phyloP scores from a whole-genome alignment of 2,113 vertebrate species.

The Phalacrocorax pelagicus region DNA sequence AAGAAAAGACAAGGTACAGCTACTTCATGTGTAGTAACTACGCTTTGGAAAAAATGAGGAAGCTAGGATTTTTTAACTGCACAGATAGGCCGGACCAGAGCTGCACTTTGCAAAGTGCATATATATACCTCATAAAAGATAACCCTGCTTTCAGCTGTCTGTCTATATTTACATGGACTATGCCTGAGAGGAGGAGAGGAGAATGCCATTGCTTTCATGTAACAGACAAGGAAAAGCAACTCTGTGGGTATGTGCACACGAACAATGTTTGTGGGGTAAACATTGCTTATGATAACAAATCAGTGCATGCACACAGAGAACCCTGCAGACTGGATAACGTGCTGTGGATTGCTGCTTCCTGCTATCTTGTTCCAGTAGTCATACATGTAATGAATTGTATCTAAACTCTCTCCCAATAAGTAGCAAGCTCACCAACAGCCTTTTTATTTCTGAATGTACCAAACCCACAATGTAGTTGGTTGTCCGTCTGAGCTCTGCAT shows the following conservation, averaged over 20 bases:
- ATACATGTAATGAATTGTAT: not conserved
- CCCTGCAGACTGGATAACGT: not conserved
- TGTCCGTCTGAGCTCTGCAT: not conserved
- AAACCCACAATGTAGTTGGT: not conserved
- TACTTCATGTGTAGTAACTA: not conserved
- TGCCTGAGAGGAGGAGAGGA: not conserved
- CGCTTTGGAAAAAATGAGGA: not conserved
- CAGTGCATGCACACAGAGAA: not conserved
- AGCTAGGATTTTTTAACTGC: not conserved
- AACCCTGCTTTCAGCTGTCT: not conserved
- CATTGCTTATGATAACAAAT: not conserved
- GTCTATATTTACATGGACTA: not conserved
- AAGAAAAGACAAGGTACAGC: not conserved
- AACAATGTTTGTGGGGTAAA: not conserved
- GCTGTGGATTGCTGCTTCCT: not conserved
- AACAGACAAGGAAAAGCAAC: not conserved
- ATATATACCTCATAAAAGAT: not conserved
- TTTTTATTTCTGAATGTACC: not conserved
- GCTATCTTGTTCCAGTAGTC: not conserved
- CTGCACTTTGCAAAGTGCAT: not conserved
- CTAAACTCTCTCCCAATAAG: not conserved
- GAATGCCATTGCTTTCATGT: not conserved
- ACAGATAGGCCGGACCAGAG: not conserved
- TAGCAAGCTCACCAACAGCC: not conserved
- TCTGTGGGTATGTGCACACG: rapidly evolving